Conservation (phyloP, 2,797 vertebrate genomes). For the Sebastes taczanowskii region DNA sequence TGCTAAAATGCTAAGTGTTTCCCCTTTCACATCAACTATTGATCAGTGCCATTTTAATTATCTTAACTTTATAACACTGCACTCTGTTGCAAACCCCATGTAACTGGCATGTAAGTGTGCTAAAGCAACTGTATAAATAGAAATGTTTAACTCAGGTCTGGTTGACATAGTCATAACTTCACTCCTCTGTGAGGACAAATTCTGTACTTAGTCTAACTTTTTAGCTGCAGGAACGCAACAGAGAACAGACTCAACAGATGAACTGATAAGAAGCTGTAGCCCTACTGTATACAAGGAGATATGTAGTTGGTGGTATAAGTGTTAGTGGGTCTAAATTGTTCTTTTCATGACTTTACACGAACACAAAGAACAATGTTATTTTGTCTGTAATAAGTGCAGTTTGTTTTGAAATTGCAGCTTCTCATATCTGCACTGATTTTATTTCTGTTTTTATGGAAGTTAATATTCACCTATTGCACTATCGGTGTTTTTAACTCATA, state of each 20-base stretch:
- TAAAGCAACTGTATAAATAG: background rate
- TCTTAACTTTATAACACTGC: background rate
- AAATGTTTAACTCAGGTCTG: background rate
- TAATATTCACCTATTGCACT: background rate
- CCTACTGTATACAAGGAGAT: rapidly evolving
- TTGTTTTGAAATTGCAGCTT: rapidly evolving
- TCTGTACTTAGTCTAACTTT: background rate
- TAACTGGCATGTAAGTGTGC: background rate
- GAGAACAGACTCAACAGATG: background rate
- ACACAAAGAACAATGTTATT: background rate
- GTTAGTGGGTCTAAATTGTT: background rate
- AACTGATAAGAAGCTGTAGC: background rate
- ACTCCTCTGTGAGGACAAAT: background rate
- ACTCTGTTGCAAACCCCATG: background rate
- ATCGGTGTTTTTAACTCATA: background rate
- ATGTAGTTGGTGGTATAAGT: background rate
- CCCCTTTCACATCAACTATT: background rate
- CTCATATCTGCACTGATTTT: background rate
- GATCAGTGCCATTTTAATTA: background rate
- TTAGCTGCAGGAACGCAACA: background rate
- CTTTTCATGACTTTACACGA: background rate
- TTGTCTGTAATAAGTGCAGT: too few relatives aligned
- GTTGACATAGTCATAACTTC: background rate
- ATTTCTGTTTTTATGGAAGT: background rate
- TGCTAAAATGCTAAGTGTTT: background rate